Conservation (phyloP, 2,888 invertebrate genomes). For the Cryptus armator region DNA sequence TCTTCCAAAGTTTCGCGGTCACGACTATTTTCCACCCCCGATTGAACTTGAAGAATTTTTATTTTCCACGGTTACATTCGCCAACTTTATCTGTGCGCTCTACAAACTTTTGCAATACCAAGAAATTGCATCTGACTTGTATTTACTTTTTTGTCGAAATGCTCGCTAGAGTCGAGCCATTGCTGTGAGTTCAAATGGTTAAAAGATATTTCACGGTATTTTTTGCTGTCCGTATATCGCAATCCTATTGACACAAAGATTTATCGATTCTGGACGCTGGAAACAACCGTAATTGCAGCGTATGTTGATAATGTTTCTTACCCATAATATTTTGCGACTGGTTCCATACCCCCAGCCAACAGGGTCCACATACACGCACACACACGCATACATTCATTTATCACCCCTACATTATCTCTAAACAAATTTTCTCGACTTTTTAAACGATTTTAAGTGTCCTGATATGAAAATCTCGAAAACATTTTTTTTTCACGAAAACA, state of each 20-base stretch:
- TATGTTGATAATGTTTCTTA: too few relatives aligned
- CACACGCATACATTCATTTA: not conserved
- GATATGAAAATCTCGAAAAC: not conserved
- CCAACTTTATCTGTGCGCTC: not conserved
- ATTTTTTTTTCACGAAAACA: not conserved
- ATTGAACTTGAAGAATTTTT: not conserved
- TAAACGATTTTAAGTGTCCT: not conserved
- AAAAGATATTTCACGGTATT: not conserved
- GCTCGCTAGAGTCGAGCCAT: not conserved
- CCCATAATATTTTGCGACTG: too few relatives aligned
- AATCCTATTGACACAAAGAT: not conserved
- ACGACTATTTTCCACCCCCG: not conserved
- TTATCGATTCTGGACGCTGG: too few relatives aligned
- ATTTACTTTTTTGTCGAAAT: not conserved
- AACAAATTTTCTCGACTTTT: not conserved
- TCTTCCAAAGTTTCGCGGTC: not conserved
- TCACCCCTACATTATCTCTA: not conserved
- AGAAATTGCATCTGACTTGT: not conserved
- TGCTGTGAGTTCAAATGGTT: not conserved
- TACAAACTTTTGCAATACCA: conserved; percentile 2
- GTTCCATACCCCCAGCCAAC: not conserved
- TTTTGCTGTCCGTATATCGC: not conserved
- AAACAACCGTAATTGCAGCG: too few relatives aligned
- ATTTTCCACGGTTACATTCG: not conserved
- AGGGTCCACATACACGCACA: not conserved